Evolutionary conservation across 2,888 invertebrate genomes (phyloP).

Genomic region (Hyles lineata): DNA sequence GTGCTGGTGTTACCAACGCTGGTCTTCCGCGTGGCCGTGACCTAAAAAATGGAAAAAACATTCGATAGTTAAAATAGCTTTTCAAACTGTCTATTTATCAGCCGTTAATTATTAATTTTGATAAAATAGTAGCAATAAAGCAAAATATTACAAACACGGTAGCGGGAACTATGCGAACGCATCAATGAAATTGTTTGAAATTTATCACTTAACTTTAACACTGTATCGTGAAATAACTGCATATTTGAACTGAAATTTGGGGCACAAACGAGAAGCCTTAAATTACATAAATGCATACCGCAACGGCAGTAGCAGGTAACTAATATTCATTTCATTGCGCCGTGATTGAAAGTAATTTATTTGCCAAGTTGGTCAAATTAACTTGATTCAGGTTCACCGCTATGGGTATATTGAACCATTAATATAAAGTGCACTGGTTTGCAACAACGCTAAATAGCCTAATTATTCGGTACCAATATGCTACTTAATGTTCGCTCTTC

Average conservation of each 20-base stretch:
- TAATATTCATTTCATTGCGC: constrained; percentile 22
- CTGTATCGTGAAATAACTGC: neutral
- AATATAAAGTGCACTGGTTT: constrained; percentile 47
- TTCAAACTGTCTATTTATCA: too few relatives aligned
- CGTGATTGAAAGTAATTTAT: constrained; percentile 27
- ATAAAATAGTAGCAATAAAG: neutral
- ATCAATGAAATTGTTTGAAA: neutral
- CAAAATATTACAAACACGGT: neutral
- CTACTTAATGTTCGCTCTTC: neutral
- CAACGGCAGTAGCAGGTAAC: constrained; percentile 10
- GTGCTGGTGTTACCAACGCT: too few relatives aligned
- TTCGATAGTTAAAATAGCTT: too few relatives aligned
- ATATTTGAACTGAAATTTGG: neutral
- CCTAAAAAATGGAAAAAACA: too few relatives aligned
- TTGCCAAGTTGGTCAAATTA: constrained; percentile 21
- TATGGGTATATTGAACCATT: constrained; percentile 28
- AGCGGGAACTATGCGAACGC: neutral
- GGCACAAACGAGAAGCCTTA: neutral
- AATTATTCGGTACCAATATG: constrained; percentile 26
- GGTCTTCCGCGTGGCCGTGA: too few relatives aligned
- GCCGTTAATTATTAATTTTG: too few relatives aligned
- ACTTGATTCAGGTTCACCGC: constrained; percentile 26
- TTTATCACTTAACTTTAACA: neutral
- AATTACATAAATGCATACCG: constrained; percentile 15
- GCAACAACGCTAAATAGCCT: constrained; percentile 36